Evolutionary conservation across 2,888 invertebrate species (phyloP).

Genomic region (Caradrina kadenii): DNA sequence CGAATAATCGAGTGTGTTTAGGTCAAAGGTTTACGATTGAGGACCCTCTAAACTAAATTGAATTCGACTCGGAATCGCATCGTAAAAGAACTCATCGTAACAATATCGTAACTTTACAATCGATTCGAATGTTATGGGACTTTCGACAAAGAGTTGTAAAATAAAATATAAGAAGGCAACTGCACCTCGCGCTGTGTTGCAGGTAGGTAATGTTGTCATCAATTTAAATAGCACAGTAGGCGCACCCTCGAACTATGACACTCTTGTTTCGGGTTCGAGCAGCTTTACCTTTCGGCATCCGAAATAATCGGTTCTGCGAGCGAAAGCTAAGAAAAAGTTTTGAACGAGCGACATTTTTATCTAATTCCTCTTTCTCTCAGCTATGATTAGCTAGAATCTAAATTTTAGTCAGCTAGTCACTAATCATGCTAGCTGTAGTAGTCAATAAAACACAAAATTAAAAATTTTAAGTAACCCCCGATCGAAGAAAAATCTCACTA

Average conservation of each 20-base stretch:
- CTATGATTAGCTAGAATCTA: too few relatives aligned
- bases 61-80: constrained; percentile 83
- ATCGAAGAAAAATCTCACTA: too few relatives aligned
- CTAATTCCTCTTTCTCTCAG: too few relatives aligned
- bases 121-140: constrained; percentile 75
- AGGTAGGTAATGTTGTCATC: constrained; percentile 39
- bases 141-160: constrained; percentile 65
- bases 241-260: constrained; percentile 16
- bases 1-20: constrained; percentile 74
- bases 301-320: not conserved
- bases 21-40: constrained; percentile 86
- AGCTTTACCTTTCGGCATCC: not conserved
- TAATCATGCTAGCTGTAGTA: too few relatives aligned
- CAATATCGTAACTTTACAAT: constrained; percentile 79
- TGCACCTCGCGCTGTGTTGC: constrained; percentile 51
- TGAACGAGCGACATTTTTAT: not conserved
- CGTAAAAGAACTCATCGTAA: constrained; percentile 83
- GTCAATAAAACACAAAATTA: too few relatives aligned
- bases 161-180: constrained; percentile 64
- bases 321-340: not conserved
- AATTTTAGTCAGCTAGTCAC: too few relatives aligned
- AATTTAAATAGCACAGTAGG: constrained; percentile 24
- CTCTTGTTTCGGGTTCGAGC: not conserved
- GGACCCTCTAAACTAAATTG: constrained; percentile 86
- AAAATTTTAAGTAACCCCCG: too few relatives aligned